These are phyloP conservation scores for Strongylocentrotus purpuratus DNA, from an alignment of 35 echinoderm and acorn worm species.

Conservation along the genomic window DNA sequence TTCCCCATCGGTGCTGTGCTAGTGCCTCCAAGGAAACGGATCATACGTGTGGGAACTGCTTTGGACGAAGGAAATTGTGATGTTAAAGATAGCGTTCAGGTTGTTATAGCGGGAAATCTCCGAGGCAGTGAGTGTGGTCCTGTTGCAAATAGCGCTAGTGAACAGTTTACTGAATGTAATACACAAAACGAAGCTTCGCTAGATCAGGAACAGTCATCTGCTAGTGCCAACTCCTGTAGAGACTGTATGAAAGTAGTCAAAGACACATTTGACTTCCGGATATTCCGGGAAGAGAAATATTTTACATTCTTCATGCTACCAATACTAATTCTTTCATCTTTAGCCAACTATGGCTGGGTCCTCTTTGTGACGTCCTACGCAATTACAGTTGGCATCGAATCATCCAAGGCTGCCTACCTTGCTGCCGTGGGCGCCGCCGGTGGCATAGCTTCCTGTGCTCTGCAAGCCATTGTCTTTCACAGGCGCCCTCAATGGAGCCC, in stretches of 20 bases:
- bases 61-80: background rate
- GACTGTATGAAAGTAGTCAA: background rate
- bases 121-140: background rate
- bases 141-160: background rate
- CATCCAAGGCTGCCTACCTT: constrained; percentile 30
- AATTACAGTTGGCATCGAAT: background rate
- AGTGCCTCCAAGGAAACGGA: background rate
- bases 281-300: constrained; percentile 9
- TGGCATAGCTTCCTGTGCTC: background rate
- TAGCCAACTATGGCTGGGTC: constrained; percentile 38
- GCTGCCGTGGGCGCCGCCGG: constrained; percentile 10
- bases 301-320: constrained; percentile 29
- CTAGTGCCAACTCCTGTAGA: background rate
- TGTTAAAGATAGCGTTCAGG: background rate
- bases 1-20: constrained; percentile 10
- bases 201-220: background rate
- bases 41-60: background rate
- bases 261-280: constrained; percentile 22
- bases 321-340: constrained; percentile 3
- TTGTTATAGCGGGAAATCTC: background rate
- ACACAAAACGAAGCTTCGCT: background rate
- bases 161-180: background rate
- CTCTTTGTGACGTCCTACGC: constrained; percentile 42
- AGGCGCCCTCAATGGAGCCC: constrained; percentile 21
- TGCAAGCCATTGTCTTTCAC: constrained; percentile 1